Evolutionary conservation across 2,113 vertebrate genomes (phyloP).

Genomic region (Dendropsophus ebraccatus): DNA sequence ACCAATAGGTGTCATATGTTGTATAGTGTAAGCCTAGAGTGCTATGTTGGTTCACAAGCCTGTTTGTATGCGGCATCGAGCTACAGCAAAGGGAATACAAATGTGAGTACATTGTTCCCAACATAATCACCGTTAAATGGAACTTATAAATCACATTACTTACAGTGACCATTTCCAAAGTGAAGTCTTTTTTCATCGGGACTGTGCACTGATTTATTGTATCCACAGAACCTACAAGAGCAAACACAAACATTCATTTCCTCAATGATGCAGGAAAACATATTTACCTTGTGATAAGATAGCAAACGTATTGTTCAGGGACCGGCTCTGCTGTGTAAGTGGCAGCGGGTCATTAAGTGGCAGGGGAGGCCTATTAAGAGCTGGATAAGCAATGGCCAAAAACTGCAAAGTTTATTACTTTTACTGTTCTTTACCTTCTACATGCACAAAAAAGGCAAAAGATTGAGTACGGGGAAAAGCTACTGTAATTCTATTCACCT

Average conservation of each 20-base stretch:
- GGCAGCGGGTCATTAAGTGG: conserved; percentile 26
- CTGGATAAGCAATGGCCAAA: conserved; percentile 1
- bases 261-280: conserved; percentile 43
- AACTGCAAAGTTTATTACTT: background rate
- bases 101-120: conserved; percentile 24
- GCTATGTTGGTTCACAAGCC: background rate
- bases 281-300: conserved; percentile 50
- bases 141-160: conserved; percentile 70
- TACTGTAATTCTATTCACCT: background rate
- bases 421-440: background rate
- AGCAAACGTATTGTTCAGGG: conserved; percentile 26
- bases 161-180: conserved; percentile 95
- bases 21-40: background rate
- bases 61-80: background rate
- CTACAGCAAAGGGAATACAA: conserved; percentile 24
- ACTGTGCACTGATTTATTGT: conserved; percentile 91
- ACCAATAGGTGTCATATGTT: conserved; percentile 32
- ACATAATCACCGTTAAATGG: conserved; percentile 30
- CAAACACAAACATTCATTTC: conserved; percentile 59
- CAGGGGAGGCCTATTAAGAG: background rate
- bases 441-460: background rate
- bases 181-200: conserved; percentile 93
- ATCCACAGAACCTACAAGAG: conserved; percentile 90
- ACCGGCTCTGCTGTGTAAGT: background rate
- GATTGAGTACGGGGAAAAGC: background rate